Evolutionary conservation across 2,797 vertebrate genomes (phyloP).

Genomic region (Coendou prehensilis): DNA sequence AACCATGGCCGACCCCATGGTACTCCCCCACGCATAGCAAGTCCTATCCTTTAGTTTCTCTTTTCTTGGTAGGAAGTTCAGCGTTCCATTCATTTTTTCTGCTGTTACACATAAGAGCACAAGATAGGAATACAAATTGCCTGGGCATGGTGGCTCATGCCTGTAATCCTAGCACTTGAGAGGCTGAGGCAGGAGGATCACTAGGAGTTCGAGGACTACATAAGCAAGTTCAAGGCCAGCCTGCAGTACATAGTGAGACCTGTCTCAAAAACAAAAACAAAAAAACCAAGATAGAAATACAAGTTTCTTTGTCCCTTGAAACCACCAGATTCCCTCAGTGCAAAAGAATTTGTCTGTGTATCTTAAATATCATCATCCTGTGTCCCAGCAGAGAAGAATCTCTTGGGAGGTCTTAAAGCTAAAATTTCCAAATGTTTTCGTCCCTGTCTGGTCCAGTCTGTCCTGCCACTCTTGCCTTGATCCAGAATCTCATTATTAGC

Average conservation of each 20-base stretch:
- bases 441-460: neutral
- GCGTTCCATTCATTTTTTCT: neutral
- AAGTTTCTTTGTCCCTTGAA: neutral
- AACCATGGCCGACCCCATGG: neutral
- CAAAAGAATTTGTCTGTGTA: neutral
- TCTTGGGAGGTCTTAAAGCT: neutral
- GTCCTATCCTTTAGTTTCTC: neutral
- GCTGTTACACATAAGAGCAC: too few relatives aligned
- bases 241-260: too few relatives aligned
- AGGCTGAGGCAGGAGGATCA: too few relatives aligned
- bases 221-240: too few relatives aligned
- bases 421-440: neutral
- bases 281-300: neutral
- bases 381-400: neutral
- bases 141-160: too few relatives aligned
- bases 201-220: too few relatives aligned
- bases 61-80: neutral
- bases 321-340: neutral
- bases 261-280: too few relatives aligned
- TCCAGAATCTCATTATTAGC: neutral
- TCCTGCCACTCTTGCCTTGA: neutral
- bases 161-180: too few relatives aligned
- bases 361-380: neutral
- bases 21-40: fast-evolving
- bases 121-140: neutral